Percentiles rank a stretch among this genome's conserved stretches.
Evolutionary conservation across 1,140 invertebrate genomes (phyloP).

Genomic region (Meloidogyne exigua): DNA sequence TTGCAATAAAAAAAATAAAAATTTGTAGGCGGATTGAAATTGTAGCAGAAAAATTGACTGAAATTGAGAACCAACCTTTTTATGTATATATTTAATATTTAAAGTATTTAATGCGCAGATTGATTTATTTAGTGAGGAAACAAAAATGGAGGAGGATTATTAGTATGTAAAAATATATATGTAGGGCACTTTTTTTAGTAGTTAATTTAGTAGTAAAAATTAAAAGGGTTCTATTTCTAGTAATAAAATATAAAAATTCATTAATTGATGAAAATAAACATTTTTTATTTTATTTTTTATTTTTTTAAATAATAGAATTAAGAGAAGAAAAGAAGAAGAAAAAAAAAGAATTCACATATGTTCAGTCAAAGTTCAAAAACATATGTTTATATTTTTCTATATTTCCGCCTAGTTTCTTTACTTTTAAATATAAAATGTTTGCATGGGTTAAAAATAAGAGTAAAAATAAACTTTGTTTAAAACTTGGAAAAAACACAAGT

Average conservation of each 20-base stretch:
- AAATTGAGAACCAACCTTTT: not conserved
- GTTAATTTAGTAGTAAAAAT: not conserved
- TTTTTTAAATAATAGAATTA: no score
- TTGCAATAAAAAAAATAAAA: not conserved
- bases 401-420: slow-evolving; percentile 1
- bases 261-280: no score
- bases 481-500: not conserved
- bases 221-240: no score
- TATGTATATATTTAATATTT: not conserved
- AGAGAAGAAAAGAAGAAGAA: no score
- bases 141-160: not conserved
- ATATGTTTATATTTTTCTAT: not conserved
- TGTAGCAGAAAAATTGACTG: not conserved
- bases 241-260: no score
- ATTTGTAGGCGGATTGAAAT: not conserved
- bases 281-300: no score
- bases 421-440: not conserved
- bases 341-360: no score
- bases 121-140: not conserved
- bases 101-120: not conserved
- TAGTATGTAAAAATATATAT: not conserved
- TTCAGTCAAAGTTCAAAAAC: no score
- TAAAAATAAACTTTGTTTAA: slow-evolving; percentile 1
- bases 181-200: slow-evolving; percentile 4
- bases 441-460: not conserved